phyloP scores from a whole-genome alignment of 2,797 vertebrate species.

The Tiaroga cobitis region DNA sequence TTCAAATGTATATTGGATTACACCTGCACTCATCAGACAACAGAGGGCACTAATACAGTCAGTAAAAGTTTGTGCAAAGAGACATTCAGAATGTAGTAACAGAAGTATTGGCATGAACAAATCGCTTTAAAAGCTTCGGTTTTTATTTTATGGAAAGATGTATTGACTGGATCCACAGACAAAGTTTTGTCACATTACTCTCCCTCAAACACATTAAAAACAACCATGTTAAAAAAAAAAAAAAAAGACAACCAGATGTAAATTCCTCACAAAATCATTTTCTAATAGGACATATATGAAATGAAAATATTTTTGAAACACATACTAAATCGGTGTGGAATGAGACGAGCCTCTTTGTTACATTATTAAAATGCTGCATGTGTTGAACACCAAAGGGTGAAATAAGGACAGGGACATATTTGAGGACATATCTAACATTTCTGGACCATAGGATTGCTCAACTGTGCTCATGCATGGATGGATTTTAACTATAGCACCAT shows the following conservation, averaged over 20 bases:
- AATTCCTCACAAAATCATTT: neutral
- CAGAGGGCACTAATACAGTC: neutral
- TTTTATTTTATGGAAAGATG: slow-evolving; percentile 32
- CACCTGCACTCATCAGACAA: neutral
- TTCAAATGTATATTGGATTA: neutral
- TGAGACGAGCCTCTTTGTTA: neutral
- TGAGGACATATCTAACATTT: neutral
- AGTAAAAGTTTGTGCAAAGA: neutral
- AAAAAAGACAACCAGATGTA: slow-evolving; percentile 5
- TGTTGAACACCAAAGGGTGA: slow-evolving; percentile 7
- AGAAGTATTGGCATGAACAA: neutral
- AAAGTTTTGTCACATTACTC: slow-evolving; percentile 19
- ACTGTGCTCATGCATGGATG: slow-evolving; percentile 7
- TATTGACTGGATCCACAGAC: slow-evolving; percentile 16
- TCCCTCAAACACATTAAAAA: neutral
- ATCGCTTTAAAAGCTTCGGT: neutral
- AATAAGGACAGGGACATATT: slow-evolving; percentile 9
- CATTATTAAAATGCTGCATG: neutral
- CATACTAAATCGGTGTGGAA: neutral
- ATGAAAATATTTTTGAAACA: neutral
- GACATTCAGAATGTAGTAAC: neutral
- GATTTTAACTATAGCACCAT: slow-evolving; percentile 28
- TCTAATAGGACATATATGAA: neutral
- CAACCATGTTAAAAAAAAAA: neutral
- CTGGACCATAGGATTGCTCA: neutral